Conservation (phyloP, 2,888 invertebrate species). For the Itoplectis maculator region DNA sequence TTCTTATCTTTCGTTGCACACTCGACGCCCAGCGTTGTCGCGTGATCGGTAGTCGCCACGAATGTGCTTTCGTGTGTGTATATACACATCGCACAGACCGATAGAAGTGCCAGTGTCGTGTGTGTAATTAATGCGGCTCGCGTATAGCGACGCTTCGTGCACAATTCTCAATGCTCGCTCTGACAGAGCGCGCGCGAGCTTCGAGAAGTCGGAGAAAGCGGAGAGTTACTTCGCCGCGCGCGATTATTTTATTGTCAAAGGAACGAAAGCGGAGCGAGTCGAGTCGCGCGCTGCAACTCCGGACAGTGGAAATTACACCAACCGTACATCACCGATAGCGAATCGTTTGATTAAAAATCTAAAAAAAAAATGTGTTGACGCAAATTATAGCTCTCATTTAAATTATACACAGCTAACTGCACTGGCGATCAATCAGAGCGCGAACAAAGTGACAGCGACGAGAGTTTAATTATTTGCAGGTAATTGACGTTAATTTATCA, state of each 20-base stretch:
- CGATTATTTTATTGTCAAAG: conserved; percentile 63
- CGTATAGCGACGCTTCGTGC: conserved; percentile 44
- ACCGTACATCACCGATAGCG: not conserved
- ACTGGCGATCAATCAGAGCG: not conserved
- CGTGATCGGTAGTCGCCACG: conserved; percentile 20
- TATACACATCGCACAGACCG: no score
- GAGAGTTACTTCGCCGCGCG: conserved; percentile 48
- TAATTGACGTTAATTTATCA: no score
- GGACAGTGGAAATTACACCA: conserved; percentile 1
- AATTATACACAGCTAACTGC: not conserved
- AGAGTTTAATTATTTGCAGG: no score
- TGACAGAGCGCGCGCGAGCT: conserved; percentile 27
- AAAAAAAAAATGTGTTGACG: not conserved
- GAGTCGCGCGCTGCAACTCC: conserved; percentile 20
- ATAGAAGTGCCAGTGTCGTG: not conserved
- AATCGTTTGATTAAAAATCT: not conserved
- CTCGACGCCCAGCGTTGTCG: conserved; percentile 12
- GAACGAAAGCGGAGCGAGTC: conserved; percentile 62
- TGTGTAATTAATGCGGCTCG: conserved; percentile 58
- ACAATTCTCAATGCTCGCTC: conserved; percentile 46
- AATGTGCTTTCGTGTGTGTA: not conserved
- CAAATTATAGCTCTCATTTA: not conserved
- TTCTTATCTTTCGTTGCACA: conserved; percentile 46
- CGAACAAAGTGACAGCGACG: not conserved
- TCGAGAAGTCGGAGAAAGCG: conserved; percentile 58